phyloP scores from a whole-genome alignment of 1,140 invertebrate genomes.

The Drosophila sp. region DNA sequence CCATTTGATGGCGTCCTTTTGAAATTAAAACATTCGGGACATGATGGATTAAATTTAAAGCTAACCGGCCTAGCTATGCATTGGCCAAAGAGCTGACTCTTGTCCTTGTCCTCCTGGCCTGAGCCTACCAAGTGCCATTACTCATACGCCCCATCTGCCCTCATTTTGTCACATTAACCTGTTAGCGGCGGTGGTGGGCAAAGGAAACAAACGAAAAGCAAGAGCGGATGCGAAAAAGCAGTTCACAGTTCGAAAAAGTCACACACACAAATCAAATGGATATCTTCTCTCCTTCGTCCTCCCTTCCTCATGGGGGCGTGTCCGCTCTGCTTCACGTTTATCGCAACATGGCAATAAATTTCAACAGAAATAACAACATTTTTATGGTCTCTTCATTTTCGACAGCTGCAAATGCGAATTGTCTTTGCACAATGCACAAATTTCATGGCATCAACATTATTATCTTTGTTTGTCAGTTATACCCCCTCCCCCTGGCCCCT shows the following conservation, averaged over 20 bases:
- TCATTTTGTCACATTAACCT: constrained; percentile 64
- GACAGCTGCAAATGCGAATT: constrained; percentile 54
- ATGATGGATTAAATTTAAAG: constrained; percentile 4
- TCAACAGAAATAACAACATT: constrained; percentile 53
- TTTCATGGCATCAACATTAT: constrained; percentile 62
- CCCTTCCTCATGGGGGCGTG: constrained; percentile 36
- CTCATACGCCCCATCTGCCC: constrained; percentile 17
- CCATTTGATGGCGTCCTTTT: too few species aligned
- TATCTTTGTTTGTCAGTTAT: constrained; percentile 43
- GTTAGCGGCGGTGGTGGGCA: constrained; percentile 42
- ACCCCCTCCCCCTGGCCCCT: constrained; percentile 6
- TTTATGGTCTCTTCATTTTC: constrained; percentile 67
- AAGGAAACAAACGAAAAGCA: constrained; percentile 21
- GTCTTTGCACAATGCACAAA: constrained; percentile 53
- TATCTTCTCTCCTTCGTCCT: constrained; percentile 3
- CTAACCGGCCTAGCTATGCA: background rate
- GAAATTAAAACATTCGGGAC: too few species aligned
- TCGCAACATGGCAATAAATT: constrained; percentile 79
- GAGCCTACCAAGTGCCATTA: constrained; percentile 34
- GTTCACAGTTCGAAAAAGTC: constrained; percentile 15
- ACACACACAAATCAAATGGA: constrained; percentile 63
- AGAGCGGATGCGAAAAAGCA: constrained; percentile 6
- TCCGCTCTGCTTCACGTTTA: constrained; percentile 68
- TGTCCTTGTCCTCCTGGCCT: background rate
- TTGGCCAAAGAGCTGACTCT: constrained; percentile 1